A percentile compares a stretch with the other conserved stretches of the same genome.
These are phyloP conservation scores for Amphilophus citrinellus DNA, from an alignment of 2,113 vertebrate species.

Conservation along the genomic window DNA sequence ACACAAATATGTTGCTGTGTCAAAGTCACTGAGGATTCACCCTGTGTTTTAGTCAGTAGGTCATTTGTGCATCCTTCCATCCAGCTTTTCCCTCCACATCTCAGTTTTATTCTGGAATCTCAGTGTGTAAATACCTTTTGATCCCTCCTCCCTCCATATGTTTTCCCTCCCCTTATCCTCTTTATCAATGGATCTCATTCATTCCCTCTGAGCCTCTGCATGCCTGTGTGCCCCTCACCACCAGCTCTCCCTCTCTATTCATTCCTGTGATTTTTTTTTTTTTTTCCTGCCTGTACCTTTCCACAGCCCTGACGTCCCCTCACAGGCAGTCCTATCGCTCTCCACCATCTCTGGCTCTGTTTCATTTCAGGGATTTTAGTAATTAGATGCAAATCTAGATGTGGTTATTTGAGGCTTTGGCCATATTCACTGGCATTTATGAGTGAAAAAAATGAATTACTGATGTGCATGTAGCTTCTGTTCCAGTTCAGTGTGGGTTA, in stretches of 20 bases:
- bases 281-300: constrained; percentile 70
- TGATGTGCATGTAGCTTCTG: neutral
- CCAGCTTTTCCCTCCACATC: constrained; percentile 29
- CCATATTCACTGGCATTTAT: constrained; percentile 13
- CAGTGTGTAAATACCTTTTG: constrained; percentile 75
- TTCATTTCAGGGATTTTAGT: constrained; percentile 37
- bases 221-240: constrained; percentile 71
- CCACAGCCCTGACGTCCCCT: constrained; percentile 47
- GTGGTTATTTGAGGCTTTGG: constrained; percentile 31
- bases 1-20: constrained; percentile 49
- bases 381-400: constrained; percentile 53
- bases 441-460: neutral
- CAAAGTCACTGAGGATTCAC: constrained; percentile 43
- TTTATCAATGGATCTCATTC: constrained; percentile 78
- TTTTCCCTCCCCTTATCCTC: constrained; percentile 49
- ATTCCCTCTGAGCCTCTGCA: constrained; percentile 69
- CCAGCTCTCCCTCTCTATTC: constrained; percentile 60
- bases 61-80: constrained; percentile 50
- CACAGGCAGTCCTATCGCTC: constrained; percentile 44
- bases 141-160: constrained; percentile 60
- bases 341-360: constrained; percentile 50
- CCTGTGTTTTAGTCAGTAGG: constrained; percentile 64
- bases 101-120: constrained; percentile 47
- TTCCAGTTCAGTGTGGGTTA: neutral
- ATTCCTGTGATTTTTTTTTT: constrained; percentile 71